Evolutionary conservation across 2,113 vertebrate species (phyloP).

Genomic region (Variabilichromis moorii): DNA sequence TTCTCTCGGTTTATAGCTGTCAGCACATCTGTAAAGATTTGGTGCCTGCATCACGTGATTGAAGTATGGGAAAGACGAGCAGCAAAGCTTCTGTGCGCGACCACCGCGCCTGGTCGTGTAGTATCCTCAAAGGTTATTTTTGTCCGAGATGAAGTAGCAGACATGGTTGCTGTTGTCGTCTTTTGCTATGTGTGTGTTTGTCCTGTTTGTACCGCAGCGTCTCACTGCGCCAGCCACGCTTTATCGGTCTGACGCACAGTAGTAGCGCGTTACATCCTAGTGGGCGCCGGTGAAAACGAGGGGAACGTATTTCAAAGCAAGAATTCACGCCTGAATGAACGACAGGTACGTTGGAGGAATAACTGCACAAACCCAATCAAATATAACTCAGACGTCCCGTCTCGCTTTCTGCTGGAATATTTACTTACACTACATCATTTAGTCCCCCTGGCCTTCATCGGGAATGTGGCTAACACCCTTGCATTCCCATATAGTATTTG

Average conservation of each 20-base stretch:
- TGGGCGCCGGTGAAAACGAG: not conserved
- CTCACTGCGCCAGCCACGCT: fast-evolving
- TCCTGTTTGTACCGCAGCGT: not conserved
- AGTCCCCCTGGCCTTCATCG: not conserved
- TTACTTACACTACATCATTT: not conserved
- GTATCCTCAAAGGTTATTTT: not conserved
- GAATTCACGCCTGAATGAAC: not conserved
- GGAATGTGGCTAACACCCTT: not conserved
- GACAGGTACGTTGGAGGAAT: not conserved
- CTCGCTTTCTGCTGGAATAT: not conserved
- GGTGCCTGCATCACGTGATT: not conserved
- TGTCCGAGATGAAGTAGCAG: not conserved
- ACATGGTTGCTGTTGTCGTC: not conserved
- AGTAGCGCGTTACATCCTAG: not conserved
- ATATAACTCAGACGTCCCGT: not conserved
- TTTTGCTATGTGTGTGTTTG: not conserved
- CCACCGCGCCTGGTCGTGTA: not conserved
- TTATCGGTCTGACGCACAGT: not conserved
- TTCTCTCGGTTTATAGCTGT: not conserved
- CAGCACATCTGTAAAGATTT: not conserved
- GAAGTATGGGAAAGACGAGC: not conserved
- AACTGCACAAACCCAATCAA: not conserved
- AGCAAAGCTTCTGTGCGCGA: not conserved
- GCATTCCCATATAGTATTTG: not conserved
- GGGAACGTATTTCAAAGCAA: not conserved